Evolutionary conservation across 1,140 invertebrate genomes (phyloP), one percentile per base, ranked within the genome.

Genomic region (Zaprionus nigranus): DNA sequence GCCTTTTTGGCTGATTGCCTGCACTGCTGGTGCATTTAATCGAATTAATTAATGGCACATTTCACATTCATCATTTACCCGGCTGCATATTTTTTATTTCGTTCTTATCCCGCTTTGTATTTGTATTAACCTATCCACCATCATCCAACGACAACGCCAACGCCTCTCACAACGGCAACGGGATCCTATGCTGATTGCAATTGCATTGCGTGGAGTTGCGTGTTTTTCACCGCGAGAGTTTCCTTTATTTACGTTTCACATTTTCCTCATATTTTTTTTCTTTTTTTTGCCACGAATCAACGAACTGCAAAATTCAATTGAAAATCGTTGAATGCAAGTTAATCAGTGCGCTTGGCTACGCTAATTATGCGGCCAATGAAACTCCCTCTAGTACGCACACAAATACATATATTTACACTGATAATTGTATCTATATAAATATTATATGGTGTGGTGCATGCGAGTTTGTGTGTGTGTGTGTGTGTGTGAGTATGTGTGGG

Each of bases 271-370:
- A 13, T 26, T 56, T 56, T 72, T 59, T 56, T 69, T 65, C 65
- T 73, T 84, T 81, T 84, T 81, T 83, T 81, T 57, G 75, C 75
- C 69, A 81, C 85, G 88, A 88, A 90, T 90, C 85, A 88, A 85
- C 85, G 81, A 88, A 90, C 85, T 88, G 85, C 85, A 77, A 88
- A 88, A 88, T 88, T 90, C 85, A 88, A 88, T 88, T 88, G 85
- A 90, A 88, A 88, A 88, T 72, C 85, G 85, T 67, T 88, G 85
- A 88, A 88, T 88, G 85, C 85, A 85, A 88, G 84, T 88, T 90
- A 88, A 88, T 90, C 84, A 88, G 85, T 90, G 83, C 84, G 84
- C 84, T 88, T 88, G 78, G 85, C 69, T 88, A 88, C 84, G 84
- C 84, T 88, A 88, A 88, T 88, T 88, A 88, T 88, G 85, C 78